Evolutionary conservation across 2,113 vertebrate species (phyloP).

Genomic region (Lipophrys pholis): DNA sequence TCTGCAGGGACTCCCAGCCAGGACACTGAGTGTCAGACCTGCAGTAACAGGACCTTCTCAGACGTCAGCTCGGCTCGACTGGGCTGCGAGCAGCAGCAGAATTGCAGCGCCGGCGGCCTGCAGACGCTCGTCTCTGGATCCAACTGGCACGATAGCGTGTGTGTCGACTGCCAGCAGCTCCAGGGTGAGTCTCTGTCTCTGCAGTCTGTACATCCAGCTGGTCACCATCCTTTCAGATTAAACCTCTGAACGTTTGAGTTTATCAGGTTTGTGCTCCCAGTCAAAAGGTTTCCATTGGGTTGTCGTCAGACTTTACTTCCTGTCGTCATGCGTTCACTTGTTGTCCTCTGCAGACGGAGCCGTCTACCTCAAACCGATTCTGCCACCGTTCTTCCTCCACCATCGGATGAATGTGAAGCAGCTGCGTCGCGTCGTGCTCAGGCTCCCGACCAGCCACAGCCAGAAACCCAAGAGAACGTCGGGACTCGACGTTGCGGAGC

Average conservation of each 20-base stretch:
- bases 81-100: slow-evolving; percentile 57
- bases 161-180: slow-evolving; percentile 18
- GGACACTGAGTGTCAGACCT: slow-evolving; percentile 66
- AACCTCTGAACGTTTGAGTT: too few species aligned
- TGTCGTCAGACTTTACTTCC: too few species aligned
- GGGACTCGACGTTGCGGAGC: rapidly evolving
- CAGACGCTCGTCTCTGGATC: slow-evolving; percentile 55
- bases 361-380: slow-evolving; percentile 48
- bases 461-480: rapidly evolving
- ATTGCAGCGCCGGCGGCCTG: slow-evolving; percentile 36
- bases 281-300: too few species aligned
- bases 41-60: slow-evolving; percentile 55
- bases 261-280: too few species aligned
- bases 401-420: not conserved
- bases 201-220: too few species aligned
- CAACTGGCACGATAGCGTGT: slow-evolving; percentile 72
- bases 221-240: too few species aligned
- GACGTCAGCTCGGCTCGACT: not conserved
- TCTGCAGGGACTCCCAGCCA: slow-evolving; percentile 56
- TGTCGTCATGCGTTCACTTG: too few species aligned
- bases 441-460: not conserved
- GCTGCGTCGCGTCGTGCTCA: slow-evolving; percentile 22
- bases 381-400: slow-evolving; percentile 52
- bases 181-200: slow-evolving; percentile 42
- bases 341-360: slow-evolving; percentile 19